Evolutionary conservation across 2,113 vertebrate genomes (phyloP).

Genomic region (Pelvicachromis taeniatus): DNA sequence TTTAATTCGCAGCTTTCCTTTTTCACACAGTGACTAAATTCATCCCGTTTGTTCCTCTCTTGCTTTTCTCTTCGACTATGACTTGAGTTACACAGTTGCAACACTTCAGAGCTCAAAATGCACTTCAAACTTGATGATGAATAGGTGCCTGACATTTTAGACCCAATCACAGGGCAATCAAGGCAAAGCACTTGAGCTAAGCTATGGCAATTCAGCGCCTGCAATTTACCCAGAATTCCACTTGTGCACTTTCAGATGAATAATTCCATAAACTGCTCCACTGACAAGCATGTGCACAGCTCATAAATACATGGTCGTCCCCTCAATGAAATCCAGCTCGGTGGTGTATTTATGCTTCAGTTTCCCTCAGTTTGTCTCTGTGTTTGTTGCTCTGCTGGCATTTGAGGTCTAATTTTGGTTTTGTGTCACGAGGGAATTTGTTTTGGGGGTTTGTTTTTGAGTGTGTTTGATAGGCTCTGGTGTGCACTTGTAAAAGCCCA

Average conservation of each 20-base stretch:
- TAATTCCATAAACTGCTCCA: not conserved
- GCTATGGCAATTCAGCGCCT: not conserved
- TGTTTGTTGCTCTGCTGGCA: not conserved
- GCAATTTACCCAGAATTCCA: slow-evolving; percentile 13
- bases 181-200: not conserved
- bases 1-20: not conserved
- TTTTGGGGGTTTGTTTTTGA: not conserved
- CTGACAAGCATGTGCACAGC: not conserved
- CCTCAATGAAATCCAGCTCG: not conserved
- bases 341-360: not conserved
- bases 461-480: not conserved
- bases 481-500: not conserved
- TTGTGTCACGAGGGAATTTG: not conserved
- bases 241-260: not conserved
- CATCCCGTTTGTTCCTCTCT: not conserved
- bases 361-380: not conserved
- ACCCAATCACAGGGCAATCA: slow-evolving; percentile 36
- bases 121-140: not conserved
- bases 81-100: not conserved
- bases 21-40: not conserved
- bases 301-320: not conserved
- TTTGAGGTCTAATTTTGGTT: slow-evolving; percentile 4
- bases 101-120: not conserved
- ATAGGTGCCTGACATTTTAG: slow-evolving; percentile 18
- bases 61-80: not conserved